Percentiles rank a stretch among this genome's conserved stretches.
Conservation (phyloP, 1,140 invertebrate genomes). For the Popillia japonica region DNA sequence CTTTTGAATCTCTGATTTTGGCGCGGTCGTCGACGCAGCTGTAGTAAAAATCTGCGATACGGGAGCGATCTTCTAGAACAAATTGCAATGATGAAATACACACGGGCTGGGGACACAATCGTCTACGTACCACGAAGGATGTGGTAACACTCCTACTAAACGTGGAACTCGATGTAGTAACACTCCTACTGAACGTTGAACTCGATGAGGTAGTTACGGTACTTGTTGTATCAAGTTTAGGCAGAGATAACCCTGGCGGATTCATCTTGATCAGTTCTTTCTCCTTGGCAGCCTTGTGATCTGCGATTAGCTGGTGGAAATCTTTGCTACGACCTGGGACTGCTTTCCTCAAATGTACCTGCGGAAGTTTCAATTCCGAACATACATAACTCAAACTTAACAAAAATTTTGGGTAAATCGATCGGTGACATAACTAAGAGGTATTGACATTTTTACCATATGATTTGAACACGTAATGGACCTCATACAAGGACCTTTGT, state of each 20-base stretch:
- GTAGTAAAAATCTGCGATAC: neutral
- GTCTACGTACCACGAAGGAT: conserved; percentile 20
- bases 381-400: too few relatives aligned
- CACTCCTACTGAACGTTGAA: neutral
- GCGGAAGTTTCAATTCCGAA: neutral
- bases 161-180: neutral
- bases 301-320: conserved; percentile 30
- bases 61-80: conserved; percentile 9
- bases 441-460: conserved; percentile 46
- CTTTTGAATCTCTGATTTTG: conserved; percentile 12
- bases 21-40: neutral
- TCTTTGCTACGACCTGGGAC: conserved; percentile 37
- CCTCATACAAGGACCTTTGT: conserved; percentile 52
- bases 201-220: neutral
- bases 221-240: neutral
- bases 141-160: neutral
- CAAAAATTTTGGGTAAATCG: too few relatives aligned
- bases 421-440: neutral
- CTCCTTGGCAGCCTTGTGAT: conserved; percentile 34
- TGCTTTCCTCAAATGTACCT: conserved; percentile 38
- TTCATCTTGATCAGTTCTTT: conserved; percentile 23
- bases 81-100: too few relatives aligned
- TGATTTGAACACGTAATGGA: conserved; percentile 55
- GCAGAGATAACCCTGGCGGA: neutral
- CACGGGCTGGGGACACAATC: too few relatives aligned